Conservation (phyloP, 2,888 invertebrate species). For the Teleogryllus oceanicus region DNA sequence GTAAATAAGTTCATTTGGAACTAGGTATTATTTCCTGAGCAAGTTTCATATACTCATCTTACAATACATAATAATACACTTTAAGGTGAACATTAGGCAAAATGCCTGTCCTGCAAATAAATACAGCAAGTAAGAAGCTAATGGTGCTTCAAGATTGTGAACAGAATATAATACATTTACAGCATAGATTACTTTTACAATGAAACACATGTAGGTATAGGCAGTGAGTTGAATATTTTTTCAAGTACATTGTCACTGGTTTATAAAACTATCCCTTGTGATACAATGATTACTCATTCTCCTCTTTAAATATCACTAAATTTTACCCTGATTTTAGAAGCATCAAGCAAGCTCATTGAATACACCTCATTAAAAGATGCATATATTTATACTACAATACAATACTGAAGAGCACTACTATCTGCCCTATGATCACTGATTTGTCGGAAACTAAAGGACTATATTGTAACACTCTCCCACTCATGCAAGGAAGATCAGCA, state of each 20-base stretch:
- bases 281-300: not conserved
- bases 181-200: not conserved
- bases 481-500: no score
- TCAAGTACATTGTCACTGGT: not conserved
- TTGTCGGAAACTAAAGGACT: no score
- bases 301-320: not conserved
- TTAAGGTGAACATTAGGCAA: not conserved
- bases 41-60: constrained; percentile 2
- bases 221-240: not conserved
- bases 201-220: constrained; percentile 10
- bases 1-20: not conserved
- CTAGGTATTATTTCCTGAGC: constrained; percentile 10
- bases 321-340: not conserved
- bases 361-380: not conserved
- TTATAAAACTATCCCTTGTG: constrained; percentile 6
- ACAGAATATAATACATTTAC: not conserved
- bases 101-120: no score
- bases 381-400: not conserved
- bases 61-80: not conserved
- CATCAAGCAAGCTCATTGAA: constrained; percentile 6
- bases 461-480: no score
- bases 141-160: not conserved
- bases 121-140: no score
- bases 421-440: no score
- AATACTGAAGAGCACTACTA: not conserved